Evolutionary conservation across 37 sponge, comb jelly and placozoan species (phyloP), one percentile per base, ranked within the genome.

Genomic region (Hexactinellida sp.): DNA sequence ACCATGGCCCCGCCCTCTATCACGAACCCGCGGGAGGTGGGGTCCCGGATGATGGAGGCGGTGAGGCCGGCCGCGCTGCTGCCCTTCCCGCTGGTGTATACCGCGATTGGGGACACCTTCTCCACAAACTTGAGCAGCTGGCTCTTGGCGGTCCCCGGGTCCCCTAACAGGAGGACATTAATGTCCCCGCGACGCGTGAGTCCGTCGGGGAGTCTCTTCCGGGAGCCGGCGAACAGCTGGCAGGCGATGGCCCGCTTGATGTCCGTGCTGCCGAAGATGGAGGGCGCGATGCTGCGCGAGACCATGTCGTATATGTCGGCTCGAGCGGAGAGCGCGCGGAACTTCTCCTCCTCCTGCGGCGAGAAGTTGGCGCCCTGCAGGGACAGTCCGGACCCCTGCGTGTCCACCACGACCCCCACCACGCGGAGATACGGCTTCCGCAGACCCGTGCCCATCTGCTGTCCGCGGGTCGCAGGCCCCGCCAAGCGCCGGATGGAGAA

Each of bases 1-100:
- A 99, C 99, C 99, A 99, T 99, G 39, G 99, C 99, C 36, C 99
- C 99, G 34, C 99, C 99, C 85, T 99, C 99, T 92, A 99, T 90
- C n/a, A 99, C 87, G 85, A 94, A 99, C 54, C 86, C 90, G 3
- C 99, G 91, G n/a, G 99, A 84, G 0, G 91, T 71, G 0, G 99
- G 96, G 84, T 99, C 99, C 82, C 96, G 85, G 86, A 94, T 92
- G 19, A 99, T 95, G 21, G 93, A 92, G 32, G 99, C 99, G 19
- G 99, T 99, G 82, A 99, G 90, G 9, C 99, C 99, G 38, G 99
- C 99, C 24, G 99, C 99, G 90, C 99, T 99, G 89, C 96, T 96
- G 0, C 99, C 99, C 54, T 99, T 99, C n/a, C 99, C 99, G 10
- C 97, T 96, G 10, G 99, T 99, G 86, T 99, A 99, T 37, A 95